Percentiles rank a stretch among this genome's conserved stretches.
Conservation (phyloP, 2,888 invertebrate genomes). For the Acanthacorydalis orientalis region DNA sequence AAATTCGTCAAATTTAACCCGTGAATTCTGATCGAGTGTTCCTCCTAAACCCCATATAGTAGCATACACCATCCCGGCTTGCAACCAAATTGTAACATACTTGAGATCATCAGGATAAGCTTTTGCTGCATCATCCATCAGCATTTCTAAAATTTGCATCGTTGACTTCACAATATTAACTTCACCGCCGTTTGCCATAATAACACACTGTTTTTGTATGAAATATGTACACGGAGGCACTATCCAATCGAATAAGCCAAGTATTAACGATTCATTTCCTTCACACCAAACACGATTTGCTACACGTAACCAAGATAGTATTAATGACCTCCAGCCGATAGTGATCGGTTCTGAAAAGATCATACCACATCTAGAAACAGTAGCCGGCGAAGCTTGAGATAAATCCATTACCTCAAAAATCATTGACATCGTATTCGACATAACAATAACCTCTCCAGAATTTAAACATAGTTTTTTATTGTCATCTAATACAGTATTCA, state of each 20-base stretch:
- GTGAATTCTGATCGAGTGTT: conserved; percentile 53
- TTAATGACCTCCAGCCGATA: conserved; percentile 68
- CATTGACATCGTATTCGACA: conserved; percentile 67
- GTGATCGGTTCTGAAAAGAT: conserved; percentile 75
- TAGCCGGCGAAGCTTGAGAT: conserved; percentile 70
- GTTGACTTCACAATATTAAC: conserved; percentile 55
- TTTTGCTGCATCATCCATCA: conserved; percentile 52
- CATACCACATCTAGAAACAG: conserved; percentile 81
- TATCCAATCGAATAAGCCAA: conserved; percentile 55
- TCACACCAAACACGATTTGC: conserved; percentile 45
- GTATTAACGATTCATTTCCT: conserved; percentile 40
- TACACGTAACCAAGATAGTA: conserved; percentile 62
- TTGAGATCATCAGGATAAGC: conserved; percentile 50
- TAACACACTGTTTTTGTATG: conserved; percentile 49
- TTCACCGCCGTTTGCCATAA: conserved; percentile 49
- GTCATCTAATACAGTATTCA: conserved; percentile 78
- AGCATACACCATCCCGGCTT: conserved; percentile 58
- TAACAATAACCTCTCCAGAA: conserved; percentile 74
- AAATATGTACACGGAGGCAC: conserved; percentile 60
- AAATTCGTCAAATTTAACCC: conserved; percentile 47
- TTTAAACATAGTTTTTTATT: conserved; percentile 76
- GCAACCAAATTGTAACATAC: conserved; percentile 51
- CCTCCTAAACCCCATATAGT: conserved; percentile 78
- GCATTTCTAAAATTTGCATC: conserved; percentile 58
- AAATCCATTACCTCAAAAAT: conserved; percentile 82